Percentiles rank a stretch among this genome's conserved stretches.
phyloP scores from a whole-genome alignment of 2,888 invertebrate species.

The Psococerastis gibbosa region DNA sequence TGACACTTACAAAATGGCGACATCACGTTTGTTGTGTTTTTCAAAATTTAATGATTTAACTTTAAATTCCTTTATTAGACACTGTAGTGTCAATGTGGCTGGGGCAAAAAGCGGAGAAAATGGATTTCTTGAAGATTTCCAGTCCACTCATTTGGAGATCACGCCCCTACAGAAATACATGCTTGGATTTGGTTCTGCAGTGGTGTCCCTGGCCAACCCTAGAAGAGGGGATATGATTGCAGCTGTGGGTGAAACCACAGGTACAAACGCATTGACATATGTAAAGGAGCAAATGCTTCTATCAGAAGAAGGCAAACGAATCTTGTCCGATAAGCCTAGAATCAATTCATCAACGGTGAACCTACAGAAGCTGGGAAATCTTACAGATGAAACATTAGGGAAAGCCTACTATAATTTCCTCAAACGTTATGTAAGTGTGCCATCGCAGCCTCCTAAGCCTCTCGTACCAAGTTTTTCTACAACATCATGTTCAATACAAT shows the following conservation, averaged over 20 bases:
- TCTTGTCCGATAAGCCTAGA: constrained; percentile 55
- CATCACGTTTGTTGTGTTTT: no score
- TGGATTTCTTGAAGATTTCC: constrained; percentile 29
- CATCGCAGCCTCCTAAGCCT: no score
- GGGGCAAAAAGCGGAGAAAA: not conserved
- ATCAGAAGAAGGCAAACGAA: constrained; percentile 55
- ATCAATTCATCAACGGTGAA: constrained; percentile 71
- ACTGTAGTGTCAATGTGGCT: not conserved
- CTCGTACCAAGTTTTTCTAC: no score
- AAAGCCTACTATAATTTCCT: constrained; percentile 72
- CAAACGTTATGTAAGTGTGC: constrained; percentile 50
- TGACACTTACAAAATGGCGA: no score
- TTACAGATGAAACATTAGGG: constrained; percentile 72
- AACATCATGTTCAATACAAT: no score
- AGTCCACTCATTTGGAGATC: constrained; percentile 41
- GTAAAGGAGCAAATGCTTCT: constrained; percentile 58
- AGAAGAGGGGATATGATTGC: constrained; percentile 29
- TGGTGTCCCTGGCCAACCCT: constrained; percentile 65
- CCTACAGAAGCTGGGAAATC: constrained; percentile 42
- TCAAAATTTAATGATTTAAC: no score
- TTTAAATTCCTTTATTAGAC: no score
- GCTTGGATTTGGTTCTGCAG: constrained; percentile 72
- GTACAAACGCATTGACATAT: constrained; percentile 37
- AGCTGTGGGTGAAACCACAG: constrained; percentile 20
- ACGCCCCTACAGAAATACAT: constrained; percentile 54